phyloP scores from a whole-genome alignment of 35 echinoderm and acorn worm species.

The Strongylocentrotus purpuratus region DNA sequence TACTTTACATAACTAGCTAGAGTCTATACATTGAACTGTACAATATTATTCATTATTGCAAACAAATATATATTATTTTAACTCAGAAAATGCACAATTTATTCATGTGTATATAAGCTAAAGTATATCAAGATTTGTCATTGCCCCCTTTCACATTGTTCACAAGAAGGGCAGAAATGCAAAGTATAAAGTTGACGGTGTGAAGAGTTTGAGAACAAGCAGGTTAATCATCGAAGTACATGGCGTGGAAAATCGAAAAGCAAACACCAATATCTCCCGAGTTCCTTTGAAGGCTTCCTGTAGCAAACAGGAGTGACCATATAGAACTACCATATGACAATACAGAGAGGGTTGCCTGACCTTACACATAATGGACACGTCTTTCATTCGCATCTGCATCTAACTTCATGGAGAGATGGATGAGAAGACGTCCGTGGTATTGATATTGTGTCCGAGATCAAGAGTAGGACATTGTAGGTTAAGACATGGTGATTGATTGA shows the following conservation, averaged over 20 bases:
- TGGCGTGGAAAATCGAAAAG: background rate
- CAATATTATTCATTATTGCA: too few relatives aligned
- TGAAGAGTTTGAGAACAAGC: background rate
- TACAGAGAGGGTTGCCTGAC: background rate
- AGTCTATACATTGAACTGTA: too few relatives aligned
- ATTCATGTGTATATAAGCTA: too few relatives aligned
- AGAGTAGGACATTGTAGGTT: background rate
- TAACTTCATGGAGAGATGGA: background rate
- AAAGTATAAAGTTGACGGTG: too few relatives aligned
- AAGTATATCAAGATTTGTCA: too few relatives aligned
- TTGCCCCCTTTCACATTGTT: too few relatives aligned
- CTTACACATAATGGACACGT: background rate
- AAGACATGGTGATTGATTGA: too few relatives aligned
- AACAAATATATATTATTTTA: too few relatives aligned
- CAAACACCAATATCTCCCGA: background rate
- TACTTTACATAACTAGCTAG: too few relatives aligned
- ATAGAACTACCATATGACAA: background rate
- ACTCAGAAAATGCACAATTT: too few relatives aligned
- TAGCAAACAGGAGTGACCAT: background rate
- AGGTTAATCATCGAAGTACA: background rate
- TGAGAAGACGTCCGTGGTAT: background rate
- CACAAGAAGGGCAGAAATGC: too few relatives aligned
- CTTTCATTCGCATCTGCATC: slow-evolving; percentile 16
- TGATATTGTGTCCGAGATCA: background rate
- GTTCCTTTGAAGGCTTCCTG: background rate